Evolutionary conservation across 2,113 vertebrate genomes (phyloP).

Genomic region (Oreochromis tanganicae): DNA sequence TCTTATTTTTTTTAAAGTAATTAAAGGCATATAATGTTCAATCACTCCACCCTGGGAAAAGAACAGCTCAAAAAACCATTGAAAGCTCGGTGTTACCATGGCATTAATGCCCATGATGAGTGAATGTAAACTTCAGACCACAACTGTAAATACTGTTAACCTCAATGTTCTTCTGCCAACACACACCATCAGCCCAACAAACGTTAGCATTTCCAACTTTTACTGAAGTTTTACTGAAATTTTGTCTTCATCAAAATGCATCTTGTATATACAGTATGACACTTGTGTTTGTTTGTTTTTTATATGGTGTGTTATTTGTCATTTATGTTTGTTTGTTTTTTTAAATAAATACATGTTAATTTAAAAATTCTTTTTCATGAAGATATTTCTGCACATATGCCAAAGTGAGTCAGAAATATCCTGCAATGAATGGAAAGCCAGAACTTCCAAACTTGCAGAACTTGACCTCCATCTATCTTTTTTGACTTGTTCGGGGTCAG

Average conservation of each 20-base stretch:
- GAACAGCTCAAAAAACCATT: rapidly evolving
- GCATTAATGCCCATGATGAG: neutral
- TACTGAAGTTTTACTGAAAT: neutral
- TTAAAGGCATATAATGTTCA: neutral
- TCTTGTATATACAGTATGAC: neutral
- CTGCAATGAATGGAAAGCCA: neutral
- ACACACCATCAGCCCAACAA: neutral
- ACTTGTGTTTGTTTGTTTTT: neutral
- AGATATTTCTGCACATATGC: neutral
- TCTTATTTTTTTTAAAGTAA: neutral
- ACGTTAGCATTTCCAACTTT: neutral
- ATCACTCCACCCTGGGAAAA: neutral
- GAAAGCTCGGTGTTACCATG: neutral
- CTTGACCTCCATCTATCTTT: neutral
- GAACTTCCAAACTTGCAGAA: neutral
- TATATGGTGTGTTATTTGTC: neutral
- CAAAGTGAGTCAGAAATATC: neutral
- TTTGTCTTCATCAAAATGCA: neutral
- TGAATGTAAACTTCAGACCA: neutral
- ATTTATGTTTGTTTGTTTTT: neutral
- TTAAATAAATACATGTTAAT: neutral
- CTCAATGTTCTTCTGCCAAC: constrained; percentile 46
- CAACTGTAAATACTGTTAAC: neutral
- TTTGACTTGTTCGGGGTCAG: neutral
- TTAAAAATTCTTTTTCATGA: neutral